Evolutionary conservation across 1,140 invertebrate genomes (phyloP), one percentile per base, ranked within the genome.

Genomic region (Zelostemma sp.): DNA sequence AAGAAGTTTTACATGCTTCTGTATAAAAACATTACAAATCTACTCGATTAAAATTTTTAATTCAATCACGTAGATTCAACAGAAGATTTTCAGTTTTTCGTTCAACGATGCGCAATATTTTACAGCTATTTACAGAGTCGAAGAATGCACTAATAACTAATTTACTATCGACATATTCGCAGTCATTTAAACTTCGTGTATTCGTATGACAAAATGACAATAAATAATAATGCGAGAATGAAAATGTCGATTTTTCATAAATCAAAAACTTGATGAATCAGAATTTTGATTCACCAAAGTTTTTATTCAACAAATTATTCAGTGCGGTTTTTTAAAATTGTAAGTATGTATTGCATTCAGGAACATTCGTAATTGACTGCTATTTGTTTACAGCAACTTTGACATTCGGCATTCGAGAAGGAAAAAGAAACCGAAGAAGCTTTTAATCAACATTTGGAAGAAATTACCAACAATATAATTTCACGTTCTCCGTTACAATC

Each of bases 101-200:
- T 28, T 28, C 8, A 3, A 8, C 25, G 8, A 28, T 4, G 8
- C 8, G 8, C 8, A 28, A 28, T 28, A 53, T 65, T 18, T 17
- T 66, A 66, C 64, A 67, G 19, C 6, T 67, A 67, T 67, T 55
- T 67, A 67, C 64, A 67, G 11, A 9, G 18, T 31, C 19, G 43
- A 16, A 19, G 11, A 38, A 50, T 31, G 15, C 15, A 1, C 35
- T 45, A 41, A 51, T 25, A 48, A 15, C 16, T 1, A 56, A 9
- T 11, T 46, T 14, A 21, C 14, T 11, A 9, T 38, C 9, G 9
- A 38, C 35, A n/a, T 47, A 11, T 38, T 35, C 9, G 4, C 6
- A 25, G 40, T n/a, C 16, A 40, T 15, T 28, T 15, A 35, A 11
- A 4, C 2, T 17, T 46, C 14, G 40, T 46, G 1, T 11, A n/a